Evolutionary conservation across 2,113 vertebrate species (phyloP).

Genomic region (Poeciliopsis prolifica): DNA sequence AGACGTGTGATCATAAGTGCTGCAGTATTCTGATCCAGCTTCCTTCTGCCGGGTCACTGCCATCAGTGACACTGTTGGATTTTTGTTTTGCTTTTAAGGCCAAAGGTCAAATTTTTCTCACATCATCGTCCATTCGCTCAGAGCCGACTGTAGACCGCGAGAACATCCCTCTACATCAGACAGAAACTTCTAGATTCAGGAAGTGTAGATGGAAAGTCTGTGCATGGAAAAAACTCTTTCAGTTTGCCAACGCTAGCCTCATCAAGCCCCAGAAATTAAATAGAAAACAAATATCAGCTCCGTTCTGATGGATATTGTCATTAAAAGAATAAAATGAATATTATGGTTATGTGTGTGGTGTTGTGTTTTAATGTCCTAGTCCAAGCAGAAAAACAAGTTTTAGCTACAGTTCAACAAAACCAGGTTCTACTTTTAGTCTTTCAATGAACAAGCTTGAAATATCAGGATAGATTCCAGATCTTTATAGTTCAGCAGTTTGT

Average conservation of each 20-base stretch:
- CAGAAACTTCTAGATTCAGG: not conserved
- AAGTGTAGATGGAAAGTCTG: not conserved
- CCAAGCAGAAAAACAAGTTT: conserved; percentile 5
- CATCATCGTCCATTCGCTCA: not conserved
- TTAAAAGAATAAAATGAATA: conserved; percentile 14
- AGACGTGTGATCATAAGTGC: conserved; percentile 4
- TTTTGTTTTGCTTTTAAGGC: conserved; percentile 26
- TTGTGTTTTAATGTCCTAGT: conserved; percentile 9
- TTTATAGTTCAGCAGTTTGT: no score
- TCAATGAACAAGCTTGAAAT: not conserved
- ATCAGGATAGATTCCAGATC: not conserved
- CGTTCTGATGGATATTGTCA: conserved; percentile 3
- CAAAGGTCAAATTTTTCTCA: conserved; percentile 19
- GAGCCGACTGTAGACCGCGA: not conserved
- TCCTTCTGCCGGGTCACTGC: no score
- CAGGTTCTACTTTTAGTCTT: not conserved
- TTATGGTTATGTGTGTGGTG: conserved; percentile 5
- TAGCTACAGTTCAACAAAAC: not conserved
- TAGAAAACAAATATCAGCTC: not conserved
- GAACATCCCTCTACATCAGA: not conserved
- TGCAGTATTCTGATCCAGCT: not conserved
- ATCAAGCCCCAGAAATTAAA: not conserved
- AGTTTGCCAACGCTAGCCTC: not conserved
- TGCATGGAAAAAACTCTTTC: not conserved
- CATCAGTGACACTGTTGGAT: not conserved